These are phyloP conservation scores for Nesospiza acunhae DNA, from an alignment of 2,113 vertebrate species.

Conservation along the genomic window DNA sequence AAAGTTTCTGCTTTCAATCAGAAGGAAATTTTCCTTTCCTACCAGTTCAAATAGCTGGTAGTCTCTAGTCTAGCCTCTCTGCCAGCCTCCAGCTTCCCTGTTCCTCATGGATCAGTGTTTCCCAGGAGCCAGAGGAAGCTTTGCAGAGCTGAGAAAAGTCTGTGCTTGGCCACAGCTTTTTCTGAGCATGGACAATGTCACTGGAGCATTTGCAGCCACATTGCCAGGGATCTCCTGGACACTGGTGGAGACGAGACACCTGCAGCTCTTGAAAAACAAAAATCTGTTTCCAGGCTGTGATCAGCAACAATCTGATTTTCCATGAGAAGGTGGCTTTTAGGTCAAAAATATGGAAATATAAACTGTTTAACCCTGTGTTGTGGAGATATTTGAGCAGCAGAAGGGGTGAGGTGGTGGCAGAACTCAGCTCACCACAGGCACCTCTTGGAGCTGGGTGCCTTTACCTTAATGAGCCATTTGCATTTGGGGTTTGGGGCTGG, in stretches of 20 bases:
- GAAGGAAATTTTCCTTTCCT: not conserved
- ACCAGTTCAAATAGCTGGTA: not conserved
- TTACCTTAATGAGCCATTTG: not conserved
- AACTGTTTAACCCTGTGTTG: constrained; percentile 13
- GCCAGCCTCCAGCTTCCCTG: not conserved
- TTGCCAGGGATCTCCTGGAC: not conserved
- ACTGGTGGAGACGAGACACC: not conserved
- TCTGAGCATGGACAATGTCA: not conserved
- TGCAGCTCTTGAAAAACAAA: not conserved
- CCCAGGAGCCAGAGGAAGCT: not conserved
- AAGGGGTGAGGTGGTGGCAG: constrained; percentile 1
- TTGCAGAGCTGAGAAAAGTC: not conserved
- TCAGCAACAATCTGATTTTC: not conserved
- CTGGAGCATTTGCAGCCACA: not conserved
- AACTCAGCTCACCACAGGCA: not conserved
- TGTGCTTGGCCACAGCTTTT: not conserved
- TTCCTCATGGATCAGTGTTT: not conserved
- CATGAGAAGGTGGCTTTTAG: not conserved
- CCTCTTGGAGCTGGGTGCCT: accelerated
- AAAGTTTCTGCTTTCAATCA: constrained; percentile 23
- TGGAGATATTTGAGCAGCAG: constrained; percentile 30
- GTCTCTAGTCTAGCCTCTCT: not conserved
- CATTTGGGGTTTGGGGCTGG: not conserved
- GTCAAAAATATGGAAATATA: constrained; percentile 18
- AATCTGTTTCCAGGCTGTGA: not conserved